Conservation (phyloP, 2,113 vertebrate species). For the Rhagologus leucostigma region DNA sequence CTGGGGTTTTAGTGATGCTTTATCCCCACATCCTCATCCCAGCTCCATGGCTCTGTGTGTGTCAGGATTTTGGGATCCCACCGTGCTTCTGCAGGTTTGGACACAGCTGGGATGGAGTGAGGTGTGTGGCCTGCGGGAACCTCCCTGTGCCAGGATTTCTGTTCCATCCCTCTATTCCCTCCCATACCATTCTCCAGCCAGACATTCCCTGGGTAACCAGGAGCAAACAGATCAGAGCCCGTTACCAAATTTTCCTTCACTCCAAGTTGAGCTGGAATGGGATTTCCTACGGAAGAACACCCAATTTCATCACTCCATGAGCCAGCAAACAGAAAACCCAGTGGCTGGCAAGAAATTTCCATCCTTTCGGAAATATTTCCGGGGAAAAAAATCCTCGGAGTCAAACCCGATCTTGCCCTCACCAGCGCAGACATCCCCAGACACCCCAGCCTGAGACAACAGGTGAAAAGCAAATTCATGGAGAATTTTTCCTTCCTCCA, state of each 20-base stretch:
- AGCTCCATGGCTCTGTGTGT: accelerated
- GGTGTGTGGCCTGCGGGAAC: too few species aligned
- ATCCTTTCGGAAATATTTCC: background rate
- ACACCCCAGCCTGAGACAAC: background rate
- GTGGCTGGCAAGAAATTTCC: background rate
- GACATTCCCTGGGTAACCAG: background rate
- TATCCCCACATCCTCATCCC: accelerated
- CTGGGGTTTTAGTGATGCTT: background rate
- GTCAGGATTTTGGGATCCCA: background rate
- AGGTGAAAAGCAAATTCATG: slow-evolving; percentile 42
- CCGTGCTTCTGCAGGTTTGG: accelerated
- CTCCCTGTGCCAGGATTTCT: background rate
- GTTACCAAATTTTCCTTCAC: background rate
- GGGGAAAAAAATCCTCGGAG: background rate
- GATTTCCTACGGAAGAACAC: background rate
- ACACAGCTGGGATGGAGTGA: background rate
- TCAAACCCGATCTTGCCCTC: background rate
- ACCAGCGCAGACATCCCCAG: background rate
- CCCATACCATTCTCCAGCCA: background rate
- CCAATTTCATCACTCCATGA: background rate
- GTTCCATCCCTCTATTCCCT: background rate
- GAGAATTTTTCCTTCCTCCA: slow-evolving; percentile 4
- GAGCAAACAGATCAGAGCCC: background rate
- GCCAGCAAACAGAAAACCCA: accelerated
- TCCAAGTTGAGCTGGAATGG: background rate